phyloP scores from a whole-genome alignment of 1,140 invertebrate genomes.

The Drosophila jambulina region DNA sequence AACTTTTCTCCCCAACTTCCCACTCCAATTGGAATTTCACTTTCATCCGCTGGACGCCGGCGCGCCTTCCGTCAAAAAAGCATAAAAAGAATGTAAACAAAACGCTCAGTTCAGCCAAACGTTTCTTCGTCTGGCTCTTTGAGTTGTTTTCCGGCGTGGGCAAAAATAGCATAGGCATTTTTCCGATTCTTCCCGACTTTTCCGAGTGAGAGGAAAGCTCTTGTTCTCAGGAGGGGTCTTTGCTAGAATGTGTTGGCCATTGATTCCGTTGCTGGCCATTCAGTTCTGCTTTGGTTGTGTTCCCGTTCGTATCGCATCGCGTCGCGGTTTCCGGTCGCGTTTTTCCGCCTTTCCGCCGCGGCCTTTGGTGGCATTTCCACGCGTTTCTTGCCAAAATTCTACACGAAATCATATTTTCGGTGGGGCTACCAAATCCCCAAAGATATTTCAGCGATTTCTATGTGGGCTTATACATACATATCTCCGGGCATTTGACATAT shows the following conservation, averaged over 20 bases:
- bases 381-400: conserved; percentile 22
- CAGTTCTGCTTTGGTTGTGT: conserved; percentile 76
- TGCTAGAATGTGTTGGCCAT: conserved; percentile 38
- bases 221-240: conserved; percentile 25
- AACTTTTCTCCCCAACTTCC: neutral
- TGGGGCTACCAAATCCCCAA: conserved; percentile 2
- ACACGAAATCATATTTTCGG: conserved; percentile 7
- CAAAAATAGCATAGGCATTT: conserved; percentile 60
- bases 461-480: conserved; percentile 10
- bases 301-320: conserved; percentile 59
- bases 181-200: conserved; percentile 44
- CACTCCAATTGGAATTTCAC: conserved; percentile 8
- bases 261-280: conserved; percentile 50
- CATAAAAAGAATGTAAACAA: conserved; percentile 31
- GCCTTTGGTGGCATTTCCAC: conserved; percentile 21
- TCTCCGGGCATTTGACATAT: conserved; percentile 1
- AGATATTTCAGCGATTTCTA: conserved; percentile 23
- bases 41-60: conserved; percentile 48
- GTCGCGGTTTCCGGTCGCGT: conserved; percentile 44
- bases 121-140: conserved; percentile 38
- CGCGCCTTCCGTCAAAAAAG: conserved; percentile 24
- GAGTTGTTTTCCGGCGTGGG: conserved; percentile 55
- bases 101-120: conserved; percentile 10
- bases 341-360: conserved; percentile 37
- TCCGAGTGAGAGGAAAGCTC: conserved; percentile 57